Conservation (phyloP, 2,888 invertebrate genomes). For the Spilosoma lubricipeda region DNA sequence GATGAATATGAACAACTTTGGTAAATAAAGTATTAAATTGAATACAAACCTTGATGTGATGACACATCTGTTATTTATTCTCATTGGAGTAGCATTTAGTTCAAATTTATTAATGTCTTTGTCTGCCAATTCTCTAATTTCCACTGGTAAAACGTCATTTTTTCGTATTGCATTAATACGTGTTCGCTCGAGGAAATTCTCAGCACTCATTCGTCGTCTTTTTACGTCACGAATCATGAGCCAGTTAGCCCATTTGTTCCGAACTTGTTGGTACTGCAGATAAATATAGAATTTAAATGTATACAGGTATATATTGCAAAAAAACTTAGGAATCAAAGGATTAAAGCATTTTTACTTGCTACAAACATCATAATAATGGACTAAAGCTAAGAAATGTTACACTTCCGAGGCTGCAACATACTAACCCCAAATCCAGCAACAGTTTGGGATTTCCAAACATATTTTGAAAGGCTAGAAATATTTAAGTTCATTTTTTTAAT, state of each 20-base stretch:
- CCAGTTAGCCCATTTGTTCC: conserved; percentile 93
- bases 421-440: conserved; percentile 74
- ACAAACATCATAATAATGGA: background rate
- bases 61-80: conserved; percentile 92
- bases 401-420: conserved; percentile 8
- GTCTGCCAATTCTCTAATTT: conserved; percentile 92
- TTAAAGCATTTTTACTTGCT: background rate
- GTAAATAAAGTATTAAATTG: background rate
- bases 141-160: conserved; percentile 94
- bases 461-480: conserved; percentile 66
- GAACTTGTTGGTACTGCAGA: conserved; percentile 89
- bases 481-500: conserved; percentile 68
- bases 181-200: conserved; percentile 91
- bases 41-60: conserved; percentile 91
- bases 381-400: background rate
- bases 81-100: conserved; percentile 88
- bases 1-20: too few species aligned
- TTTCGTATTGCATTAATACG: conserved; percentile 94
- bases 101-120: conserved; percentile 92
- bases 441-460: conserved; percentile 74
- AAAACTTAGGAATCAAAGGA: background rate
- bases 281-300: background rate
- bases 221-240: conserved; percentile 95
- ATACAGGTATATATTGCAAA: background rate
- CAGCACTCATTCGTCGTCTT: conserved; percentile 90